Base-by-base conservation (phyloP, 2,888 invertebrate species). In the Thysanoteuthis rhombus region DNA sequence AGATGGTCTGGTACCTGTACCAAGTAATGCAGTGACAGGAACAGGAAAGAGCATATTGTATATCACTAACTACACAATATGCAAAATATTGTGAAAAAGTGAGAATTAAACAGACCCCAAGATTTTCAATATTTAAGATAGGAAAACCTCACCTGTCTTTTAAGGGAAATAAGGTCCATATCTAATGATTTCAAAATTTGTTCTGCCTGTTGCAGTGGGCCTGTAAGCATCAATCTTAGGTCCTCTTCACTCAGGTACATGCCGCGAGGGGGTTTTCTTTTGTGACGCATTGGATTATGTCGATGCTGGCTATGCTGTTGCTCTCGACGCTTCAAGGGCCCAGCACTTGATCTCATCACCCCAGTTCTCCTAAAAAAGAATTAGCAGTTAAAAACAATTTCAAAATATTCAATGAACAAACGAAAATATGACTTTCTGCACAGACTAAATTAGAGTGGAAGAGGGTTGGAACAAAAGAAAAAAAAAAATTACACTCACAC, bases 241-340 rank as follows among this genome's bases (percentile, higher is more conserved):
- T 99, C 99, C 97, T 99, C 99, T 97, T 99, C 98, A 98, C 99
- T 99, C 97, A 99, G 98, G 98, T 99, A 98, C 98, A 99, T 99
- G 97, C 99, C 99, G 96, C 98, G 98, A 94, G 99, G 99, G 96
- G 99, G 98, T 97, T 98, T 98, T 97, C 99, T 98, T 96, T 98
- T 96, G 95, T 96, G 96, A 94, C 96, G 96, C 94, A 96, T 96
- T 16, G 96, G 96, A 92, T 96, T 96, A 94, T 96, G 96, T 89
- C 96, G 95, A 93, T 95, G 95, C 75, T 95, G 95, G n/a, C 96
- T 95, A 93, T 95, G 95, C 75, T 91, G 93, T 38, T 93, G 93
- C 93, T 96, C 96, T 94, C 96, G 96, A 93, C 96, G 95, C 93
- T 96, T 96, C 36, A 52, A 38, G 42, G 95, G 95, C 42, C 96